Base-by-base conservation (phyloP, 2,888 invertebrate species). In the Lepidocyrtoides sp. region DNA sequence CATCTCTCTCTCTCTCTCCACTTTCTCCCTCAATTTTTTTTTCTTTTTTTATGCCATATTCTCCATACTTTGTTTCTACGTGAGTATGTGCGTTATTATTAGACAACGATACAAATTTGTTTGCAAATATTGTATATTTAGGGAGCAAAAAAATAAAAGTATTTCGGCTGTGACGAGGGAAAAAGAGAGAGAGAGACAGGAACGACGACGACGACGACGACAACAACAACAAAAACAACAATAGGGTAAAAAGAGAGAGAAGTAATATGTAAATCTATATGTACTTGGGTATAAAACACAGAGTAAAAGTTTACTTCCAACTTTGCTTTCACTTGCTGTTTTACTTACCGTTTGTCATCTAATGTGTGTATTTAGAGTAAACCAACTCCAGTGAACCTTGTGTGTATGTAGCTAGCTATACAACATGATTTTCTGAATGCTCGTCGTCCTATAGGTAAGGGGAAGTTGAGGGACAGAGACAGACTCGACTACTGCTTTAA, bases 91-190 rank as follows among this genome's bases (percentile, higher is more conserved):
- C 29, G 12, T 63, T 63, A 29, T 63, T 63, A n/a, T n/a, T n/a
- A n/a, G n/a, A n/a, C n/a, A n/a, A n/a, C n/a, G n/a, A n/a, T n/a
- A n/a, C n/a, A n/a, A n/a, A n/a, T n/a, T n/a, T n/a, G n/a, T n/a
- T 26, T 26, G 10, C 54, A 20, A 20, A 54, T 10, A 54, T 54
- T 17, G 2, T 3, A 17, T 3, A 8, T 20, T 51, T 51, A 54
- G 2, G 66, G 29, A 17, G 83, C 66, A 32, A 20, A 51, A 29
- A 63, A 26, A 29, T 29, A 63, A 63, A 63, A 48, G 51, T 57
- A 72, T 69, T 85, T 72, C 54, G 54, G 54, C 54, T 54, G 72
- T 72, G 72, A 72, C 85, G 72, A 85, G 63, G n/a, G n/a, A n/a
- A n/a, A n/a, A n/a, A n/a, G n/a, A n/a, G n/a, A n/a, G n/a, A n/a